Evolutionary conservation across 2,113 vertebrate species (phyloP), one percentile per base, ranked within the genome.

Genomic region (Phyllopteryx taeniolatus): DNA sequence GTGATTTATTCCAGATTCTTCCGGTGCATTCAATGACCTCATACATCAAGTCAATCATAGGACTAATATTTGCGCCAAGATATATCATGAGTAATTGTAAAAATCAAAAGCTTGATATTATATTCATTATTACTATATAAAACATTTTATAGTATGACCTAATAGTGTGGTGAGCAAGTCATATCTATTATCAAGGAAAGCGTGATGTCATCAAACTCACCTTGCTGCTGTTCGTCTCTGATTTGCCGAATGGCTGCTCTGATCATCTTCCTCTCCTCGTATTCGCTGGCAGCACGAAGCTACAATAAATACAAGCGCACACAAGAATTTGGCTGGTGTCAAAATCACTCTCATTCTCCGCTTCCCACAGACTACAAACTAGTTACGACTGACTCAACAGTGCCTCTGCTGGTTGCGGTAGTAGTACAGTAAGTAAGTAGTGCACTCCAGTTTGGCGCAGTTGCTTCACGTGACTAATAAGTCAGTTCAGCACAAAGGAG

Each of bases 181-280:
- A 59, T 10, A 14, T 49, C 12, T 1, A 17, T 19, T 27, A 15
- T 31, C 13, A 31, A 10, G 54, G 31, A 42, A 7, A 17, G n/a
- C 14, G 14, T 27, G n/a, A 43, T 9, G 17, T 56, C 0, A 31
- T 62, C 51, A 62, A 27, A 20, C 61, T 87, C 82, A 96, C 96
- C 94, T 87, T 95, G 93, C 1, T 94, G 93, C 71, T 96, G 95
- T 75, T 95, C 90, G 0, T 94, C 94, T 19, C 95, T 87, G 46
- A 98, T 76, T 7, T 94, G 94, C 79, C 95, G 92, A 85, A 98
- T 98, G 74, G 95, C 93, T 0, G 94, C 95, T 77, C 96, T 91
- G 78, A 98, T 98, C 78, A 98, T 79, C 85, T 96, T 97, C 72
- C 96, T 95, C 75, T 98, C 96, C 84, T 97, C 95, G 0, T 95